Evolutionary conservation across 2,888 invertebrate species (phyloP), one percentile per base, ranked within the genome.

Genomic region (Balanococcus diminutus): DNA sequence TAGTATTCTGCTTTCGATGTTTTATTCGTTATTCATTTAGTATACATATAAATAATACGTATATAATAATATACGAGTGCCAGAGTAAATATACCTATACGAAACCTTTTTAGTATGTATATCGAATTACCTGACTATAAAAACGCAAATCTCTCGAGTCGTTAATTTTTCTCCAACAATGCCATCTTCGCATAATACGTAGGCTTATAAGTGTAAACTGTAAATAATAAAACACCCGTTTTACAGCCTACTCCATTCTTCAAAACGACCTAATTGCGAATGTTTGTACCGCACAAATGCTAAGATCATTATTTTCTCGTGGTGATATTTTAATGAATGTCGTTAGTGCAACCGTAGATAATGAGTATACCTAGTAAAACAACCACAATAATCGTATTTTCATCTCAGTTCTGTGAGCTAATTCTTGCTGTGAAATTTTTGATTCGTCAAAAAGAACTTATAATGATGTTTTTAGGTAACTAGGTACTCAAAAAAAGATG

Each of bases 21-120:
- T 61, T 61, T 61, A 61, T 61, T 61, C 61, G 61, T 25, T 61
- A 25, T 61, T 61, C 46, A 46, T 46, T n/a, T n/a, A n/a, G n/a
- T 46, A 46, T 46, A 14, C n/a, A n/a, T n/a, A n/a, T n/a, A n/a
- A n/a, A n/a, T n/a, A n/a, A n/a, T n/a, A n/a, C n/a, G n/a, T n/a
- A n/a, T n/a, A n/a, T n/a, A n/a, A n/a, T 46, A 46, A 36, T 46
- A 42, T 42, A 46, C n/a, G 46, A 46, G n/a, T n/a, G n/a, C n/a
- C n/a, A 46, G 14, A 3, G 14, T n/a, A n/a, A n/a, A n/a, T n/a
- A n/a, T n/a, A n/a, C n/a, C n/a, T n/a, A n/a, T 46, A 46, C 46
- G 46, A n/a, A 46, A 46, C 46, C 46, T n/a, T 46, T 46, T 46
- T n/a, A 36, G 36, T 8, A 0, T n/a, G n/a, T 46, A 46, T 46